Evolutionary conservation across 1,140 invertebrate species (phyloP), one percentile per base, ranked within the genome.

Genomic region (Heliconius congener): DNA sequence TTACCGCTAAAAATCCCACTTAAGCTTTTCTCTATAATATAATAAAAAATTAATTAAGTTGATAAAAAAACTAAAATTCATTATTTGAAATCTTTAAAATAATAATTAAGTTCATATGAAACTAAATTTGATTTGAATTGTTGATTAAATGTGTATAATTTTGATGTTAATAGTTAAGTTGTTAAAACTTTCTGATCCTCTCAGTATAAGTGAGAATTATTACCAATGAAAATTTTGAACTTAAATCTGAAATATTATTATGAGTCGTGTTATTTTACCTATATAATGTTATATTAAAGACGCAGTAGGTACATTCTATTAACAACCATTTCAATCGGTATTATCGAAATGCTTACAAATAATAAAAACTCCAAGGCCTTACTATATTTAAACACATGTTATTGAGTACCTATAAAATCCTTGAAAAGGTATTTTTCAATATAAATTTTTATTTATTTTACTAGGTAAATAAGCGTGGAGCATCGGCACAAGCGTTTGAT

Each of bases 341-440:
- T 66, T 66, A 66, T 66, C 3, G 57, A 27, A 27, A n/a, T 9
- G 2, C 11, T 66, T 27, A 11, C n/a, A 27, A 66, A 66, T 66
- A 66, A 66, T 16, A 66, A 66, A 57, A 19, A 23, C 4, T 37
- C 9, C 30, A 50, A 42, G 60, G 60, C 76, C 76, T 46, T 77
- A 39, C 18, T 23, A 19, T 71, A 34, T 77, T 71, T 71, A 52
- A 37, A 77, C 76, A 77, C 37, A 1, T 77, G 76, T 71, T 71
- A 9, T 23, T 34, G 1, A 52, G 50, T 50, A 71, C 13, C 60
- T 34, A 39, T 23, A 3, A 57, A 46, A 71, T 71, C 55, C 70
- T 60, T 66, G 60, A 27, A 66, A 66, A 66, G 60, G 60, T 66
- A 16, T 19, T 19, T 52, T 52, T 18, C 18, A 52, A 52, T 52